These are phyloP conservation scores for Neoitamus cyanurus DNA, from an alignment of 2,888 invertebrate species.

Conservation along the genomic window DNA sequence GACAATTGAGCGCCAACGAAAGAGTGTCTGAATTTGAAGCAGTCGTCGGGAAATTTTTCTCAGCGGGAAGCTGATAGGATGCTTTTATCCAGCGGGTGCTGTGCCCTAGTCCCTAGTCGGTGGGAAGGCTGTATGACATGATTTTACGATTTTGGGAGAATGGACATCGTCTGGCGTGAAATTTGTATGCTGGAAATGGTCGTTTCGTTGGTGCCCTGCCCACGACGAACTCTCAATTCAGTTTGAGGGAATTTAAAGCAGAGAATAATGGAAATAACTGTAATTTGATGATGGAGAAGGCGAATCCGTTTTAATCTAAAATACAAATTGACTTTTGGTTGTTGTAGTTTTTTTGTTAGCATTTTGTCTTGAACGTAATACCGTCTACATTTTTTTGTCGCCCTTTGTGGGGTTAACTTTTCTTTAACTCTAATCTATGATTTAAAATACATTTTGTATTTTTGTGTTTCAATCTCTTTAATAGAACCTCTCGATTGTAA, in stretches of 20 bases:
- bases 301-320: neutral
- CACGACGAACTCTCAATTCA: neutral
- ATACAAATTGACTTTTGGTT: neutral
- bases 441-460: too few relatives aligned
- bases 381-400: too few relatives aligned
- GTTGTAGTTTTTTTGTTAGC: too few relatives aligned
- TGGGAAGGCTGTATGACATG: neutral
- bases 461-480: too few relatives aligned
- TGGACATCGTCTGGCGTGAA: neutral
- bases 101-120: neutral
- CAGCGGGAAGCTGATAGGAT: neutral
- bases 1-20: neutral
- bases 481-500: too few relatives aligned
- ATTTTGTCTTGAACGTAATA: too few relatives aligned
- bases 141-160: neutral
- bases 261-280: neutral
- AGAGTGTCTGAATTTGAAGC: neutral
- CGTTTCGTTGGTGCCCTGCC: neutral
- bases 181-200: neutral
- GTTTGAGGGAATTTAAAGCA: neutral
- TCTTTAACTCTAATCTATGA: too few relatives aligned
- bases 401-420: too few relatives aligned
- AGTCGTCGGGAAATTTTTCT: neutral
- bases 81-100: neutral
- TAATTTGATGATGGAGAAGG: neutral